phyloP scores from a whole-genome alignment of 2,113 vertebrate genomes.

The Acanthochromis polyacanthus region DNA sequence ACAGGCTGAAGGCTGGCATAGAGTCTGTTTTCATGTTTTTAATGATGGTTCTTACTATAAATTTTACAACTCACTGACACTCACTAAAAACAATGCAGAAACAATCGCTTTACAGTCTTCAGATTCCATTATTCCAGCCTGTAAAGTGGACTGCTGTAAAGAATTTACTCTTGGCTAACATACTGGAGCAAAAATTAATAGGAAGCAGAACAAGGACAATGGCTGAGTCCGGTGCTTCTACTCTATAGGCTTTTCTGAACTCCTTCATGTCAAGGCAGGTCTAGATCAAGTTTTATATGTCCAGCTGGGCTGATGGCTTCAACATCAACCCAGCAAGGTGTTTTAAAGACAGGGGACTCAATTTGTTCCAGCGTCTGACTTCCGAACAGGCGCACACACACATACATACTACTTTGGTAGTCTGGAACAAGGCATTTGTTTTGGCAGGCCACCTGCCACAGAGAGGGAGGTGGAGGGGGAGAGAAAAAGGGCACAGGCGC shows the following conservation, averaged over 20 bases:
- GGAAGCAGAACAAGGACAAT: not conserved
- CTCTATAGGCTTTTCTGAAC: slow-evolving; percentile 1
- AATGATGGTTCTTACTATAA: slow-evolving; percentile 33
- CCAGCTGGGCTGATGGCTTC: slow-evolving; percentile 21
- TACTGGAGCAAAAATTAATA: slow-evolving; percentile 17
- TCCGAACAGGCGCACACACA: slow-evolving; percentile 9
- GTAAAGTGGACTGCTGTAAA: slow-evolving; percentile 47
- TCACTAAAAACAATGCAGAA: slow-evolving; percentile 1
- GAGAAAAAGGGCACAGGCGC: slow-evolving; percentile 38
- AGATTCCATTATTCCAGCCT: slow-evolving; percentile 46
- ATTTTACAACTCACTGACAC: slow-evolving; percentile 32
- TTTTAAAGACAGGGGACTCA: slow-evolving; percentile 48
- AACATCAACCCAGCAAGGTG: slow-evolving; percentile 47
- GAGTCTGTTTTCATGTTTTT: slow-evolving; percentile 21
- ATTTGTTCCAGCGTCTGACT: slow-evolving; percentile 46
- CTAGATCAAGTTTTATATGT: slow-evolving; percentile 43
- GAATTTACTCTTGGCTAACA: slow-evolving; percentile 37
- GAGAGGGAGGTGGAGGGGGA: slow-evolving; percentile 29
- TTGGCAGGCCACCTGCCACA: slow-evolving; percentile 65
- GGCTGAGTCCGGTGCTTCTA: not conserved
- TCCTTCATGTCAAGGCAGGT: slow-evolving; percentile 6
- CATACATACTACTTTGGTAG: slow-evolving; percentile 27
- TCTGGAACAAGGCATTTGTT: slow-evolving; percentile 51
- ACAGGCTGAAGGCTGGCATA: not conserved
- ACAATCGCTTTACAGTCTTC: slow-evolving; percentile 20